Evolutionary conservation across 2,888 invertebrate genomes (phyloP).

Genomic region (Lycophotia porphyrea): DNA sequence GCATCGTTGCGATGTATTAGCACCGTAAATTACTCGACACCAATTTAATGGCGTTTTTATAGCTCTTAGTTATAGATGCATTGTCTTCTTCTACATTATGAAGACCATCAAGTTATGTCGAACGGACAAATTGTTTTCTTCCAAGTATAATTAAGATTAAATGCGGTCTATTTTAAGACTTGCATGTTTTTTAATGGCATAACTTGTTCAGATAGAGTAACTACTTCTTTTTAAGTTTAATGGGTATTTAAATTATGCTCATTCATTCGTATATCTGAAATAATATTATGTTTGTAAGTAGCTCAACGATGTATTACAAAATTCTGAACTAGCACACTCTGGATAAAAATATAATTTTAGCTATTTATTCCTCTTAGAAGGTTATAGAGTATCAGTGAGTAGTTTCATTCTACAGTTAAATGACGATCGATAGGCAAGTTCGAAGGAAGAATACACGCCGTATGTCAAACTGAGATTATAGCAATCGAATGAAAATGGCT

Average conservation of each 20-base stretch:
- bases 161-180: slow-evolving; percentile 13
- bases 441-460: background rate
- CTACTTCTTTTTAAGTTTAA: background rate
- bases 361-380: no score
- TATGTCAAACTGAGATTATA: background rate
- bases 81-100: slow-evolving; percentile 34
- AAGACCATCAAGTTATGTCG: slow-evolving; percentile 20
- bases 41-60: slow-evolving; percentile 46
- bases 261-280: background rate
- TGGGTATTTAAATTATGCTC: background rate
- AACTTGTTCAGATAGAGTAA: background rate
- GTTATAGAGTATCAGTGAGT: background rate
- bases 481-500: no score
- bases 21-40: slow-evolving; percentile 34
- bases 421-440: background rate
- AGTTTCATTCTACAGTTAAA: background rate
- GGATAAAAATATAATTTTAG: no score
- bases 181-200: slow-evolving; percentile 7
- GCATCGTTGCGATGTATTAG: slow-evolving; percentile 45
- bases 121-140: slow-evolving; percentile 28
- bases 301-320: background rate
- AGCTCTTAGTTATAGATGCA: slow-evolving; percentile 23
- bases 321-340: background rate
- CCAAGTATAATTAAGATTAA: slow-evolving; percentile 15
- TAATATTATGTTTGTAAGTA: background rate